These are phyloP conservation scores for Tapera naevia DNA, from an alignment of 2,797 vertebrate species.

Conservation along the genomic window DNA sequence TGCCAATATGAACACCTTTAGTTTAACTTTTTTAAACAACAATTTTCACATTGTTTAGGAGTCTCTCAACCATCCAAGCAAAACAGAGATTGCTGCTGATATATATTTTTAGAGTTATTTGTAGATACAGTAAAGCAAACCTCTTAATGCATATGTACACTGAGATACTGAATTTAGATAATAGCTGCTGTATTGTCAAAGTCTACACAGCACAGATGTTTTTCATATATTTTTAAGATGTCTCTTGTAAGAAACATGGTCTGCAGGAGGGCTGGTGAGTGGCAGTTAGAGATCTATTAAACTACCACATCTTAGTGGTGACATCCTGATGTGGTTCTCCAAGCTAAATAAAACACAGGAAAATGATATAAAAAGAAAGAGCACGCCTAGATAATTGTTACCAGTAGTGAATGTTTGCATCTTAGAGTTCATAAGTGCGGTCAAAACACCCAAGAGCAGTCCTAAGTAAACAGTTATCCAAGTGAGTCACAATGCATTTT, in stretches of 20 bases:
- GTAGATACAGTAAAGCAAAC: neutral
- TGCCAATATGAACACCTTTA: neutral
- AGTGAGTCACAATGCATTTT: constrained; percentile 20
- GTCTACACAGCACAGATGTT: neutral
- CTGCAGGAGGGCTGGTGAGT: constrained; percentile 44
- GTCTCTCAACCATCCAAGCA: neutral
- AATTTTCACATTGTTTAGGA: neutral
- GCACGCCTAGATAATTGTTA: constrained; percentile 74
- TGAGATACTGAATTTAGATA: neutral
- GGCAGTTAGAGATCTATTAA: constrained; percentile 65
- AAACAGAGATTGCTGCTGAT: neutral
- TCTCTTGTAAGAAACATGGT: constrained; percentile 50
- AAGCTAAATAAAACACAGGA: constrained; percentile 76
- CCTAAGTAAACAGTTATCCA: constrained; percentile 41
- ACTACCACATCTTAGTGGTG: constrained; percentile 28
- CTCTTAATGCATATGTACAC: neutral
- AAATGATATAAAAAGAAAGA: constrained; percentile 68
- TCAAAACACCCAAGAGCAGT: constrained; percentile 38
- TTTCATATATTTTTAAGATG: constrained; percentile 70
- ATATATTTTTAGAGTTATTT: neutral
- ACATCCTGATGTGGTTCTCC: constrained; percentile 71
- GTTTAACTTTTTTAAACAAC: neutral
- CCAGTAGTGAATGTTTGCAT: constrained; percentile 63
- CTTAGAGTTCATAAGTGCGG: constrained; percentile 42
- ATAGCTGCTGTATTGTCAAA: neutral